These are phyloP conservation scores for Leptodirus hochenwartii DNA, from an alignment of 2,888 invertebrate species.

Conservation along the genomic window DNA sequence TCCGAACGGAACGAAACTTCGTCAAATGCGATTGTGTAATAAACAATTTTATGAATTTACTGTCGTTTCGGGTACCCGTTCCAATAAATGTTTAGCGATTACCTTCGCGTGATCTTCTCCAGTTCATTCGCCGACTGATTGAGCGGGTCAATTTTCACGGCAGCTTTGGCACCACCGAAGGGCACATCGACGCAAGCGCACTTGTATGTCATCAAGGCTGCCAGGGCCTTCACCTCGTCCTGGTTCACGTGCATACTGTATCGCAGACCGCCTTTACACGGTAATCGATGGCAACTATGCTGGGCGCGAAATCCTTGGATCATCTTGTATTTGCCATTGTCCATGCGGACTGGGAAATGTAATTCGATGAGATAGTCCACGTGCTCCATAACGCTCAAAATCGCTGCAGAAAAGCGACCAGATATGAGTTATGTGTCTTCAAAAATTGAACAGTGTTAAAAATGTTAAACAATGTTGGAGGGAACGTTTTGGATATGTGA, in stretches of 20 bases:
- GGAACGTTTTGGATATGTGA: too few relatives aligned
- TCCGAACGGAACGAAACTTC: too few relatives aligned
- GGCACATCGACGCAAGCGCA: conserved; percentile 66
- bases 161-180: conserved; percentile 61
- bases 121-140: conserved; percentile 51
- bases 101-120: conserved; percentile 56
- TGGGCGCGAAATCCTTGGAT: conserved; percentile 54
- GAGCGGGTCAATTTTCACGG: conserved; percentile 55
- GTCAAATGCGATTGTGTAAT: too few relatives aligned
- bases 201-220: conserved; percentile 70
- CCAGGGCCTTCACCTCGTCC: conserved; percentile 64
- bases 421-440: too few relatives aligned
- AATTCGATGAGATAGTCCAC: conserved; percentile 43
- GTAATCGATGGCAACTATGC: conserved; percentile 55
- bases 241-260: conserved; percentile 31
- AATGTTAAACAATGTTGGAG: too few relatives aligned
- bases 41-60: too few relatives aligned
- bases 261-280: conserved; percentile 27
- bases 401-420: too few relatives aligned
- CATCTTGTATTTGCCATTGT: conserved; percentile 50
- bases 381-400: conserved; percentile 50
- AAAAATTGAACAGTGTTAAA: too few relatives aligned
- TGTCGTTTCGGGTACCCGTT: too few relatives aligned
- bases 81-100: too few relatives aligned
- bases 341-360: conserved; percentile 50